Evolutionary conservation across 2,888 invertebrate species (phyloP).

Genomic region (Hybos culiciformis): DNA sequence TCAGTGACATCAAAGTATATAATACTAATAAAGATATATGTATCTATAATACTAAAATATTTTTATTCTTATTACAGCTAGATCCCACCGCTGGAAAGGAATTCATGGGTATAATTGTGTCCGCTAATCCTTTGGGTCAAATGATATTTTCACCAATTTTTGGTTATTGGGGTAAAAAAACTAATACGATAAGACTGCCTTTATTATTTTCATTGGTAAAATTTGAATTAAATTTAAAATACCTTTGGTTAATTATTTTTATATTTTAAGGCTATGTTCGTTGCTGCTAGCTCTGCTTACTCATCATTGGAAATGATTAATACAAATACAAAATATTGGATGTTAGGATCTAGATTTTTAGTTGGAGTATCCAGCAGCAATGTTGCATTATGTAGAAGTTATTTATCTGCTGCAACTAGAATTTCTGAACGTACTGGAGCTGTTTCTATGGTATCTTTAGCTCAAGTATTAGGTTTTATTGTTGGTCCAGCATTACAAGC

Average conservation of each 20-base stretch:
- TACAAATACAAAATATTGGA: too few relatives aligned
- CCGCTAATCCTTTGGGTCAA: slow-evolving; percentile 77
- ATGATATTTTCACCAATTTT: slow-evolving; percentile 72
- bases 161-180: slow-evolving; percentile 72
- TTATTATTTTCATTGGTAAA: slow-evolving; percentile 53
- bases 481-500: slow-evolving; percentile 76
- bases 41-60: slow-evolving; percentile 6
- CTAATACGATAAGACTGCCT: slow-evolving; percentile 57
- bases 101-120: slow-evolving; percentile 70
- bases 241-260: too few relatives aligned
- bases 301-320: too few relatives aligned
- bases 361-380: too few relatives aligned
- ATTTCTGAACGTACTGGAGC: slow-evolving; percentile 66
- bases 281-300: too few relatives aligned
- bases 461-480: slow-evolving; percentile 76
- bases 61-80: slow-evolving; percentile 42
- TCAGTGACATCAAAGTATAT: too few relatives aligned
- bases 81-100: slow-evolving; percentile 67
- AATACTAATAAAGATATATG: too few relatives aligned
- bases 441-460: slow-evolving; percentile 69
- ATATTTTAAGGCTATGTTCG: too few relatives aligned
- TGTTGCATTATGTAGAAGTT: slow-evolving; percentile 70
- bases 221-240: too few relatives aligned
- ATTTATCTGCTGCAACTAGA: slow-evolving; percentile 72
- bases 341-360: too few relatives aligned